Evolutionary conservation across 2,797 vertebrate species (phyloP), one percentile per base, ranked within the genome.

Genomic region (Heliangelus exortis): DNA sequence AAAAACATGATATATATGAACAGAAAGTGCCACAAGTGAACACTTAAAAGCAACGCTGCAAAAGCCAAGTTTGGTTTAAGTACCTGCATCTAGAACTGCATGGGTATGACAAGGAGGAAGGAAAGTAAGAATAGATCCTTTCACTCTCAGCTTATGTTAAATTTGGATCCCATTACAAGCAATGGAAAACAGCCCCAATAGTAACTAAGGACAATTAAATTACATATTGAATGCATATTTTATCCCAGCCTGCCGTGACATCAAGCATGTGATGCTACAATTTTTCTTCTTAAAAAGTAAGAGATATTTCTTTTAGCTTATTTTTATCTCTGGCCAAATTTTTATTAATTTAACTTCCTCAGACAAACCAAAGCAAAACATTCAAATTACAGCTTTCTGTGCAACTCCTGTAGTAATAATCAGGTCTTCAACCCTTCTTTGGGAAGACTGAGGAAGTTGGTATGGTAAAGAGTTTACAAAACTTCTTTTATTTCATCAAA

Each of bases 231-330:
- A 33, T 21, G 23, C 17, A 1, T 45, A 68, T 51, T 87, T 47
- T 36, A 92, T 48, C 34, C 26, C 17, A 62, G 15, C 7, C 47
- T 36, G 48, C 88, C 13, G 7, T 82, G n/a, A 67, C 18, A 50
- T 34, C 12, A 79, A 67, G 18, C 25, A 63, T 1, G 0, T 26
- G 43, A 53, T 12, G 14, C 5, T 10, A 50, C 1, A 21, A 1
- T 16, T 81, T 53, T 81, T 41, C 31, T 67, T 36, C 5, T 39
- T 57, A 29, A 71, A 19, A 28, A 18, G 5, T 1, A 67, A 43
- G 6, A 72, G 3, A 50, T 21, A 77, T 0, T 0, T 75, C 9
- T 47, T 20, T 51, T 25, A 79, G 2, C 17, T 77, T 67, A 59
- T 39, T 63, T 92, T 63, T 61, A 53, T 5, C 63, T 66, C 67